Percentiles rank a stretch among this genome's conserved stretches.
Conservation (phyloP, 2,797 vertebrate species). For the Cryptoprocta ferox region DNA sequence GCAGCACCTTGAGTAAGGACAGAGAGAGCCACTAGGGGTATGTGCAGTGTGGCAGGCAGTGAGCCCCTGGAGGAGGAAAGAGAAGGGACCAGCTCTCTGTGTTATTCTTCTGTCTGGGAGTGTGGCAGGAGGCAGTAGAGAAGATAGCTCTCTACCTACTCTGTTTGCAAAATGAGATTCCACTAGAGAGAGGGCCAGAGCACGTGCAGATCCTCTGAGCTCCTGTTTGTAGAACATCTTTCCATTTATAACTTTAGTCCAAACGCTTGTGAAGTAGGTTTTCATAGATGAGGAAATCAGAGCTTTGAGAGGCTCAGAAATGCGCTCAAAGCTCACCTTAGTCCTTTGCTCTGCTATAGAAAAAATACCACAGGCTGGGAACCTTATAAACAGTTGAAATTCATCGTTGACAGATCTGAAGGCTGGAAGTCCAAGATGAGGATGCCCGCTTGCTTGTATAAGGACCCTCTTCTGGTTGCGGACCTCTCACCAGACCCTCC, state of each 20-base stretch:
- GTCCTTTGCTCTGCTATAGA: not conserved
- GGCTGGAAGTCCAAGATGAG: not conserved
- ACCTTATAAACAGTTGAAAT: not conserved
- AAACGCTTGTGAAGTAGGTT: not conserved
- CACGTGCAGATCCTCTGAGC: not conserved
- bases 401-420: not conserved
- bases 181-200: not conserved
- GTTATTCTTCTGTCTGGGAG: not conserved
- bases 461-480: not conserved
- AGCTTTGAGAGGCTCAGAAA: not conserved
- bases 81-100: not conserved
- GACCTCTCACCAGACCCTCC: not conserved
- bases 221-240: not conserved
- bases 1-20: not conserved
- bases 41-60: not conserved
- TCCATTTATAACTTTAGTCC: not conserved
- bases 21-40: accelerated
- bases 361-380: not conserved
- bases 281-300: not conserved
- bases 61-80: not conserved
- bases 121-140: not conserved
- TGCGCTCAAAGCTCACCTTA: not conserved
- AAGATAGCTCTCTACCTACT: not conserved
- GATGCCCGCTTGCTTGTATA: not conserved
- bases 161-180: not conserved